Percentiles rank a stretch among this genome's conserved stretches.
Conservation (phyloP, 1,140 invertebrate genomes). For the Platyscapa corneri region DNA sequence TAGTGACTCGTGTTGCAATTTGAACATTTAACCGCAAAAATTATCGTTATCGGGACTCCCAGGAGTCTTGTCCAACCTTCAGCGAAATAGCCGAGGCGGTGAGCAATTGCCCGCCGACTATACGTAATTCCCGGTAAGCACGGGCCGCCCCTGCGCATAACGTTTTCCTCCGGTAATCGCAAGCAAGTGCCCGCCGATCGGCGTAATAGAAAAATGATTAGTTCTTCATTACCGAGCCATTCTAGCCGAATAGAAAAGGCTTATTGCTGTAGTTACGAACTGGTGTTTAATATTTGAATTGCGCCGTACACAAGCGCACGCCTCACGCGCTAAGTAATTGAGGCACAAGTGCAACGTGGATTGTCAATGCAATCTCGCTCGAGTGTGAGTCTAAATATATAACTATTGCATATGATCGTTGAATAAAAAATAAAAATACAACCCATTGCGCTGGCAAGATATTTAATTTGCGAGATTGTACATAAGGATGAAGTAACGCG, state of each 20-base stretch:
- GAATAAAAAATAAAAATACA: background rate
- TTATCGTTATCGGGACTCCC: constrained; percentile 66
- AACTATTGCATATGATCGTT: background rate
- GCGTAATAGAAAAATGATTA: constrained; percentile 57
- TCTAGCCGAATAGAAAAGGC: background rate
- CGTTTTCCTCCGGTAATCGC: constrained; percentile 49
- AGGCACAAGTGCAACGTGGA: background rate
- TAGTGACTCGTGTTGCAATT: constrained; percentile 66
- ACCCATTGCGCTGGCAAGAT: background rate
- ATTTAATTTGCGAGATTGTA: background rate
- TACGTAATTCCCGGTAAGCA: constrained; percentile 30
- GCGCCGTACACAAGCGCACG: too few species aligned
- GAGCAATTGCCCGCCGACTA: constrained; percentile 59
- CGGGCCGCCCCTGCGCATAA: background rate
- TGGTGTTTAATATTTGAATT: constrained; percentile 12
- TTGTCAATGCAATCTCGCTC: background rate
- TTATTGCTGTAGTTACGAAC: background rate
- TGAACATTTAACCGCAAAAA: constrained; percentile 69
- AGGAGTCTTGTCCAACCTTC: constrained; percentile 51
- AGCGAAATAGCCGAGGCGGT: constrained; percentile 56
- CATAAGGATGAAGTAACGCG: background rate
- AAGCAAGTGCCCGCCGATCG: constrained; percentile 52
- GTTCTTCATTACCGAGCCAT: constrained; percentile 26
- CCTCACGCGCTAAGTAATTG: background rate
- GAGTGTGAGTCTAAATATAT: background rate